Evolutionary conservation across 37 sponge, comb jelly and placozoan species (phyloP), one percentile per base, ranked within the genome.

Genomic region (Petrosia ficiformis): DNA sequence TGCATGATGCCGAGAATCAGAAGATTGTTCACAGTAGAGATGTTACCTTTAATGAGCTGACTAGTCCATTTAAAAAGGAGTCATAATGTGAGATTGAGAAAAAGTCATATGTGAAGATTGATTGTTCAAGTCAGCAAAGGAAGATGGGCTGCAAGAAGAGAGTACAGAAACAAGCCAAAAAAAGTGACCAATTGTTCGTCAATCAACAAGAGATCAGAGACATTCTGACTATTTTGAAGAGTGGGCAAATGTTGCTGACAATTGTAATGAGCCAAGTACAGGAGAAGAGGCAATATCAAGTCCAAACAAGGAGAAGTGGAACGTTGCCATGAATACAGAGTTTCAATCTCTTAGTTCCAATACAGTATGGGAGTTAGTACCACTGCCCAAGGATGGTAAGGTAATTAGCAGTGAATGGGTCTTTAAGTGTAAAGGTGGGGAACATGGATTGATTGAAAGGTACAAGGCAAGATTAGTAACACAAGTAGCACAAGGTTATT

Each of bases 321-420:
- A 57, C 10, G 39, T 74, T 38, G 84, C 84, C 14, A 83, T 83
- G 84, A 75, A 67, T 38, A 57, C 38, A 24, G 84, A 83, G 43
- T 76, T 83, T 75, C 35, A 54, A 68, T 83, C 84, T 64, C 61
- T 83, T 38, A 59, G 70, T 10, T 36, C n/a, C 2, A 83, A 82
- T 66, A 69, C 65, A 1, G 75, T 82, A 25, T 82, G 74, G 82
- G 75, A 82, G 38, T 59, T 82, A 31, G 75, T 82, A 26, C 56
- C 72, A 22, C 75, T 41, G 26, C 82, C 75, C 24, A 19, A 36
- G 10, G 44, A 75, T 31, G 34, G 77, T 26, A 74, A 82, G 32
- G 35, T 75, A 30, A 60, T 82, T 8, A 75, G 83, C 1, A 82
- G 76, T 70, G 74, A 82, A 42, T 82, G 75, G 83, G 54, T 82